Percentiles rank a stretch among this genome's conserved stretches.
phyloP scores from a whole-genome alignment of 2,888 invertebrate species.

The Dromius quadrimaculatus region DNA sequence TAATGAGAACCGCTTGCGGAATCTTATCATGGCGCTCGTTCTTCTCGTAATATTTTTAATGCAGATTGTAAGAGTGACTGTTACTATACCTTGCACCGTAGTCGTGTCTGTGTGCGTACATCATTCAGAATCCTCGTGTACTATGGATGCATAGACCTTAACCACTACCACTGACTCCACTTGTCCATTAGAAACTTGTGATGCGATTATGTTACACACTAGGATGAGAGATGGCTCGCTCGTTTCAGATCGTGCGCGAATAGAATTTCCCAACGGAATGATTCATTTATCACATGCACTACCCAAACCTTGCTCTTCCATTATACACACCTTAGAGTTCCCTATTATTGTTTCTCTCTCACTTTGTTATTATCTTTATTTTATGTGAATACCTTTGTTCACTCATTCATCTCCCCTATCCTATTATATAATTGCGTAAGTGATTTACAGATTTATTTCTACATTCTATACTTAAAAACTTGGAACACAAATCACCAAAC shows the following conservation, averaged over 20 bases:
- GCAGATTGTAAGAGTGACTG: conserved; percentile 50
- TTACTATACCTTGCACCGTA: conserved; percentile 63
- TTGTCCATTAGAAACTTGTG: conserved; percentile 50
- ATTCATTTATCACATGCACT: conserved; percentile 52
- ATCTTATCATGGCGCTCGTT: conserved; percentile 14
- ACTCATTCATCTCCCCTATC: conserved; percentile 6
- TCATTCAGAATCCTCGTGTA: conserved; percentile 41
- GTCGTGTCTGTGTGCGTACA: conserved; percentile 55
- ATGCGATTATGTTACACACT: conserved; percentile 50
- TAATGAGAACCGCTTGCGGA: conserved; percentile 21
- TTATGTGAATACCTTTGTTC: neutral
- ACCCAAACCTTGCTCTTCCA: conserved; percentile 11
- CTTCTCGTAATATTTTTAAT: conserved; percentile 20
- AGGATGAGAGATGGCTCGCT: conserved; percentile 47
- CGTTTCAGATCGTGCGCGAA: conserved; percentile 47
- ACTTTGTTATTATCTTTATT: neutral
- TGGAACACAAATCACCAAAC: neutral
- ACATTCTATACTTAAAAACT: conserved; percentile 27
- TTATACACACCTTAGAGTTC: neutral
- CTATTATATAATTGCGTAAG: neutral
- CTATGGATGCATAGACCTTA: conserved; percentile 46
- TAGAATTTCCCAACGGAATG: conserved; percentile 49
- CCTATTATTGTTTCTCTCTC: conserved; percentile 33
- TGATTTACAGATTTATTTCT: conserved; percentile 18
- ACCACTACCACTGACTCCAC: conserved; percentile 47